phyloP scores from a whole-genome alignment of 2,113 vertebrate genomes.

The Sturnira hondurensis region DNA sequence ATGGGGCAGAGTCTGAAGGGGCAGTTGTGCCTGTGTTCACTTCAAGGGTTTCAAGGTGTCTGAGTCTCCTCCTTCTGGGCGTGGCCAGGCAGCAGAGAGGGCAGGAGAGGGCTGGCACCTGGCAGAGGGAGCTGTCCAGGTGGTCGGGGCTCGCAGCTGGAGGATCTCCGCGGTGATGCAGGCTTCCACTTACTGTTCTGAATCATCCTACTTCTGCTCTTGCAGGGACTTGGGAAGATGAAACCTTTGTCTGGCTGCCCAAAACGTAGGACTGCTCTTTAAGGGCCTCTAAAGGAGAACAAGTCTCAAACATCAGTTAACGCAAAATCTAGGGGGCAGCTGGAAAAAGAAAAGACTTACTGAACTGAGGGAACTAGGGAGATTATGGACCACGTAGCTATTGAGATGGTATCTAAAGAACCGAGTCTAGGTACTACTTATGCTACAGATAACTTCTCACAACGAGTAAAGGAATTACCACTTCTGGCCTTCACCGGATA shows the following conservation, averaged over 20 bases:
- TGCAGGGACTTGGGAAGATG: background rate
- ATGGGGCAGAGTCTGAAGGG: background rate
- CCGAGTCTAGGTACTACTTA: background rate
- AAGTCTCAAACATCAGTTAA: background rate
- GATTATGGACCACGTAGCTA: background rate
- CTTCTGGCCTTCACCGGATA: background rate
- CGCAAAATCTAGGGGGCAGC: background rate
- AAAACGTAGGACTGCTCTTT: background rate
- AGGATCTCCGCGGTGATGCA: rapidly evolving
- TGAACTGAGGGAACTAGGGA: background rate
- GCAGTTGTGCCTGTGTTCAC: background rate
- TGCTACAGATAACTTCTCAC: background rate
- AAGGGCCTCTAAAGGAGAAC: background rate
- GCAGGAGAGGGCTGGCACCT: background rate
- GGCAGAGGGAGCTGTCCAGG: background rate
- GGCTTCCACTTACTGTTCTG: background rate
- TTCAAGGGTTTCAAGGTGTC: background rate
- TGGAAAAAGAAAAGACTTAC: slow-evolving; percentile 2
- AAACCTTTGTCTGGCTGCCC: background rate
- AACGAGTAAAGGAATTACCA: background rate
- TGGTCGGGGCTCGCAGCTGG: too few species aligned
- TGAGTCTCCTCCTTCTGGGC: background rate
- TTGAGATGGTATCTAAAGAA: slow-evolving; percentile 12
- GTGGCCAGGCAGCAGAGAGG: background rate
- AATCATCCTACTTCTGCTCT: background rate